phyloP scores from a whole-genome alignment of 2,113 vertebrate genomes.

The Corapipo altera region DNA sequence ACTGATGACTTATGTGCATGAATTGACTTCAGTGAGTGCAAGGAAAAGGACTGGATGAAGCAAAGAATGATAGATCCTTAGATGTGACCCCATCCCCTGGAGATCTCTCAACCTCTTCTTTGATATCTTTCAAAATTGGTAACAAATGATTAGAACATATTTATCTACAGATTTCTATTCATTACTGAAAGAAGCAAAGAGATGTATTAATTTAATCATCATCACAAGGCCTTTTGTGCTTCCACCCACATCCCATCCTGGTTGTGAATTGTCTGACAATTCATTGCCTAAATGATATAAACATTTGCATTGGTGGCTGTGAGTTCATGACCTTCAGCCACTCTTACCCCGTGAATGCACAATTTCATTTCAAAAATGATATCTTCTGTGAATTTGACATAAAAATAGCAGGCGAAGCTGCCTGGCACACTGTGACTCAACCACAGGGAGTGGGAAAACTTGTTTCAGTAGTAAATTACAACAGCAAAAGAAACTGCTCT shows the following conservation, averaged over 20 bases:
- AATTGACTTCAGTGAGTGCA: background rate
- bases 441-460: background rate
- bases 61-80: background rate
- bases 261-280: background rate
- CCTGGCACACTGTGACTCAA: background rate
- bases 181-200: background rate
- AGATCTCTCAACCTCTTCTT: background rate
- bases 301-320: background rate
- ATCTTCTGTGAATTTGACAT: background rate
- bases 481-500: background rate
- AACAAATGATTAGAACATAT: background rate
- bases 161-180: background rate
- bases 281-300: background rate
- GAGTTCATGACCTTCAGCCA: background rate
- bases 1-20: background rate
- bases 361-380: background rate
- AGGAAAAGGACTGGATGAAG: background rate
- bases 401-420: background rate
- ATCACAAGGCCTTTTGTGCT: background rate
- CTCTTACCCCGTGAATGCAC: background rate
- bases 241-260: background rate
- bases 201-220: background rate
- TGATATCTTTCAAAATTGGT: background rate
- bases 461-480: background rate
- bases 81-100: background rate